Base-by-base conservation (phyloP, 2,113 vertebrate genomes). In the Lasiurus cinereus region DNA sequence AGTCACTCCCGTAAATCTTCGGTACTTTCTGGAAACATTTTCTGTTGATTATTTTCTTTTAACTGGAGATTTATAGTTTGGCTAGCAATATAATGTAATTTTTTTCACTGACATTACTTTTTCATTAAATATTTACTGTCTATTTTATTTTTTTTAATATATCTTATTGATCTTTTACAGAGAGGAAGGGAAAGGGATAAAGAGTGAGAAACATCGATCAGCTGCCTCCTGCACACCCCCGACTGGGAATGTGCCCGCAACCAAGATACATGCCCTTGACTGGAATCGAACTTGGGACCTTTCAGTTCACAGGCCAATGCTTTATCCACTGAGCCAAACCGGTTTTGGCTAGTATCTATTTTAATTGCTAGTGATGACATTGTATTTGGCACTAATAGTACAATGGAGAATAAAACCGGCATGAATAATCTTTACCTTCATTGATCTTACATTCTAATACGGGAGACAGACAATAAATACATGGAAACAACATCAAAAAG, bases 61-160 rank as follows among this genome's bases (percentile, higher is more conserved):
- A 90, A 85, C 33, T 90, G 13, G 29, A 94, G 90, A 83, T 70
- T 86, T 15, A 80, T 84, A 59, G 21, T 78, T n/a, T 85, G 19
- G 15, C 52, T 12, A 77, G 52, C 70, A 48, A 66, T 46, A 15
- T 88, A 73, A 79, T 89, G 36, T 70, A 77, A 87, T 0, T 43
- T 70, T 43, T 80, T 95, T 91, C 27, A 14, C 15, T 88, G 43
- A 48, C 15, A 33, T 54, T 77, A 50, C 72, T 73, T 91, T 6
- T 56, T 72, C 54, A 67, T 67, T 18, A 84, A 15, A 50, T 94
- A 56, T 56, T 74, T n/a, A n/a, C n/a, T n/a, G n/a, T n/a, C n/a
- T n/a, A n/a, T n/a, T n/a, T n/a, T n/a, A n/a, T n/a, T n/a, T n/a
- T n/a, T n/a, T n/a, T n/a, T n/a, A n/a, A n/a, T n/a, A n/a, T n/a